These are phyloP conservation scores for Ochotona curzoniae DNA, from an alignment of 2,113 vertebrate species.

Conservation along the genomic window DNA sequence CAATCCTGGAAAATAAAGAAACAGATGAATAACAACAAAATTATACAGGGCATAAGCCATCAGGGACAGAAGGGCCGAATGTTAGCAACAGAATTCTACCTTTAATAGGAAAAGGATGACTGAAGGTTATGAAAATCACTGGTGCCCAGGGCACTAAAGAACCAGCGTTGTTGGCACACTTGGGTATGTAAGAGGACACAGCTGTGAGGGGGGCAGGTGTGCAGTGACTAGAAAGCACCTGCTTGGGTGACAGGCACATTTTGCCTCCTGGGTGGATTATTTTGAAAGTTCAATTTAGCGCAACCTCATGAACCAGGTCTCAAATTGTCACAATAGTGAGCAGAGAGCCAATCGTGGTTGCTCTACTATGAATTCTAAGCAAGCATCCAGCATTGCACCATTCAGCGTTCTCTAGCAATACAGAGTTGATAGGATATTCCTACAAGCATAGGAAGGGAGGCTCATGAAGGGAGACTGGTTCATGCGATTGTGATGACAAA, in stretches of 20 bases:
- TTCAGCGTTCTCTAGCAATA: too few relatives aligned
- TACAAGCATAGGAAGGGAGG: too few relatives aligned
- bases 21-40: neutral
- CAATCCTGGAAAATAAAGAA: neutral
- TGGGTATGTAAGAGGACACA: neutral
- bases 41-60: neutral
- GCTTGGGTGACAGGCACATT: neutral
- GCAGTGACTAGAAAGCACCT: too few relatives aligned
- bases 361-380: neutral
- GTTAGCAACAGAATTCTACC: neutral
- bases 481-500: too few relatives aligned
- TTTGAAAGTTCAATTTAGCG: neutral
- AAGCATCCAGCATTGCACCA: neutral
- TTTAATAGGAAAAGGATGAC: neutral
- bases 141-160: neutral
- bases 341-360: conserved; percentile 11
- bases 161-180: neutral
- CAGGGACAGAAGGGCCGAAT: neutral
- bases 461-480: too few relatives aligned
- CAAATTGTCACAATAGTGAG: neutral
- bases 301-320: neutral
- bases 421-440: too few relatives aligned
- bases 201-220: neutral
- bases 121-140: neutral
- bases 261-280: neutral